Percentiles rank a stretch among this genome's conserved stretches.
phyloP scores from a whole-genome alignment of 2,888 invertebrate species.

The Petrolisthes manimaculis region DNA sequence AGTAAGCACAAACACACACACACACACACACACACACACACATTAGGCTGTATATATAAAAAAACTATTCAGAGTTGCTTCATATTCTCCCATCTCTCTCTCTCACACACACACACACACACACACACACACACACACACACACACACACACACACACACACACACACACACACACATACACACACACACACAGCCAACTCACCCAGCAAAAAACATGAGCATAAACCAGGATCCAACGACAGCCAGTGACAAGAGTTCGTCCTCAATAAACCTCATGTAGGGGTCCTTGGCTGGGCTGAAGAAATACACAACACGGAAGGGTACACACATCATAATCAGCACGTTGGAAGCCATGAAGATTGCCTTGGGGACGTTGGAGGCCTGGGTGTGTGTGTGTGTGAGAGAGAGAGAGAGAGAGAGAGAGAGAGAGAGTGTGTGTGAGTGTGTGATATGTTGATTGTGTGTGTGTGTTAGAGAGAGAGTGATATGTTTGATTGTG shows the following conservation, averaged over 20 bases:
- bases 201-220: constrained; percentile 99
- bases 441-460: too few relatives aligned
- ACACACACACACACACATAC: not conserved
- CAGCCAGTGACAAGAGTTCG: constrained; percentile 88
- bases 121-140: not conserved
- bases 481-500: too few relatives aligned
- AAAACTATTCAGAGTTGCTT: too few relatives aligned
- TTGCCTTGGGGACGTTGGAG: constrained; percentile 59
- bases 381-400: constrained; percentile 73
- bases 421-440: too few relatives aligned
- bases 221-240: constrained; percentile 97
- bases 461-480: too few relatives aligned
- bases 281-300: constrained; percentile 67
- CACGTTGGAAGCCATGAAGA: constrained; percentile 80
- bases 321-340: constrained; percentile 91
- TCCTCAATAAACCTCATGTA: constrained; percentile 87
- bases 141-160: not conserved
- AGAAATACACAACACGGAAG: constrained; percentile 76
- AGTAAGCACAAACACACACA: too few relatives aligned
- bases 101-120: not conserved
- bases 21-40: too few relatives aligned
- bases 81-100: too few relatives aligned
- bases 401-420: constrained; percentile 72
- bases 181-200: constrained; percentile 65
- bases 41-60: too few relatives aligned